Conservation (phyloP, 2,888 invertebrate genomes). For the Nemotelus nigrinus region DNA sequence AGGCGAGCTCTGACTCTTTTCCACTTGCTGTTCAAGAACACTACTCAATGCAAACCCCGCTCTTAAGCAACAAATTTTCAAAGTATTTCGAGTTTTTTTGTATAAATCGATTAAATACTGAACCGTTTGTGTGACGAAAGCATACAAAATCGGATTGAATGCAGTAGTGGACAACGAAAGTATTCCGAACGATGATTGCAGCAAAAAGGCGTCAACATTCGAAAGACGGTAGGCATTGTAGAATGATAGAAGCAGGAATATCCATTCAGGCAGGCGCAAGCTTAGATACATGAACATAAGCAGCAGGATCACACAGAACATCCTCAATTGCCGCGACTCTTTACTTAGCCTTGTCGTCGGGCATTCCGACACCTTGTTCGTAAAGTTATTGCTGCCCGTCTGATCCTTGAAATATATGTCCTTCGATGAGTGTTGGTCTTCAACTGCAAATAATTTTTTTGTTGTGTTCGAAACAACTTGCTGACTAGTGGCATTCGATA, state of each 20-base stretch:
- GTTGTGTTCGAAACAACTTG: neutral
- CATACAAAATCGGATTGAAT: slow-evolving; percentile 71
- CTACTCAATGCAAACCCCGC: slow-evolving; percentile 1
- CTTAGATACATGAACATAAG: slow-evolving; percentile 68
- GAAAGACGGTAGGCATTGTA: slow-evolving; percentile 56
- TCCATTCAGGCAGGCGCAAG: slow-evolving; percentile 68
- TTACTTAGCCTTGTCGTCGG: neutral
- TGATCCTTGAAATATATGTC: neutral
- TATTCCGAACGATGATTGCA: slow-evolving; percentile 66
- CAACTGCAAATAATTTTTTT: neutral
- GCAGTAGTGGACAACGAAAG: slow-evolving; percentile 68
- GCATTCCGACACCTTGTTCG: neutral
- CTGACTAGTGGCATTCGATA: neutral
- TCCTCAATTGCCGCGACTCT: slow-evolving; percentile 66
- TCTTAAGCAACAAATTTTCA: neutral
- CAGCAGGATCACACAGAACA: slow-evolving; percentile 68
- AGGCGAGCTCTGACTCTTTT: neutral
- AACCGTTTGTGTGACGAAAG: slow-evolving; percentile 69
- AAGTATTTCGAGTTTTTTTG: neutral
- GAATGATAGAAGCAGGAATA: slow-evolving; percentile 66
- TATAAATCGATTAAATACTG: slow-evolving; percentile 47
- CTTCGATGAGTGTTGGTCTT: neutral
- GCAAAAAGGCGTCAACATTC: slow-evolving; percentile 62
- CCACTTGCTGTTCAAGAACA: neutral
- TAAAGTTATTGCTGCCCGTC: neutral